Conservation (phyloP, 2,888 invertebrate species). For the Diaprepes abbreviatus region DNA sequence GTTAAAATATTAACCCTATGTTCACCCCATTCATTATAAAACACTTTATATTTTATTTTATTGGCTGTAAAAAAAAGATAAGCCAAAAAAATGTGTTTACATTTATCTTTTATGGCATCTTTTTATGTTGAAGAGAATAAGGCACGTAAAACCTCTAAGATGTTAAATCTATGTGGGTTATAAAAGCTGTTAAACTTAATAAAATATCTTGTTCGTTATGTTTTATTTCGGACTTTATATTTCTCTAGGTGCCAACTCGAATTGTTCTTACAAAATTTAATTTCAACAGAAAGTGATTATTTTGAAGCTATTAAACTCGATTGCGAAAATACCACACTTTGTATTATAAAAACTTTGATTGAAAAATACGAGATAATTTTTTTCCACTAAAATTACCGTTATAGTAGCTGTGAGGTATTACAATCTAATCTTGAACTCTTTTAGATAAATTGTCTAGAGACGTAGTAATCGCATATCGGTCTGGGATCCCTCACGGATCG, state of each 20-base stretch:
- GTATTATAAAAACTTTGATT: no score
- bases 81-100: conserved; percentile 30
- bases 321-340: no score
- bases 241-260: conserved; percentile 3
- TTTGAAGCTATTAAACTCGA: no score
- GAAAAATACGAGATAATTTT: no score
- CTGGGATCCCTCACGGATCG: no score
- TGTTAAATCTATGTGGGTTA: conserved; percentile 25
- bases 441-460: no score
- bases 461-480: no score
- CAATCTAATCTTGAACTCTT: no score
- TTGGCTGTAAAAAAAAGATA: conserved; percentile 34
- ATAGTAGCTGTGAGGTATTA: no score
- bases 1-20: conserved; percentile 13
- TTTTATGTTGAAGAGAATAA: conserved; percentile 23
- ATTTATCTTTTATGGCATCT: conserved; percentile 37
- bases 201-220: conserved; percentile 9
- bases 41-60: conserved; percentile 35
- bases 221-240: conserved; percentile 14
- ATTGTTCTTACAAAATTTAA: not conserved
- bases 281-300: no score
- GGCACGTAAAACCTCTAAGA: conserved; percentile 30
- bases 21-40: conserved; percentile 31
- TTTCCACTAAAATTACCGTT: no score
- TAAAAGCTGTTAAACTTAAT: conserved; percentile 18